Conservation (phyloP, 2,113 vertebrate genomes). For the Hydrolagus affinis region DNA sequence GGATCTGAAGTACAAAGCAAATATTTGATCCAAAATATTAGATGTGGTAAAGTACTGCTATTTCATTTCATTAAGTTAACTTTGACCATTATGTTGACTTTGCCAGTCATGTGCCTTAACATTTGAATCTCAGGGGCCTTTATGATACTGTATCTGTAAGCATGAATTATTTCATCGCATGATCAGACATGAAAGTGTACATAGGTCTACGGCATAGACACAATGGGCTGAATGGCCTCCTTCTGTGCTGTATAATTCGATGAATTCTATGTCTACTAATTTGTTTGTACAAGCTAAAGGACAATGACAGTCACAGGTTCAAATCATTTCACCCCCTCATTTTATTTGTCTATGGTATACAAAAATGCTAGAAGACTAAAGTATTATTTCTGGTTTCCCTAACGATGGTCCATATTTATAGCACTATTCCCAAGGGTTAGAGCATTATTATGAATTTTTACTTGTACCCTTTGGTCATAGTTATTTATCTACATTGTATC, state of each 20-base stretch:
- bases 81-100: background rate
- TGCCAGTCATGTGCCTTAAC: background rate
- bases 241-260: too few relatives aligned
- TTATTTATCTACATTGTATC: too few relatives aligned
- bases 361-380: background rate
- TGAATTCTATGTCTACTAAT: too few relatives aligned
- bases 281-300: background rate
- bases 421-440: background rate
- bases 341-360: background rate
- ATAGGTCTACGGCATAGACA: background rate
- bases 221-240: too few relatives aligned
- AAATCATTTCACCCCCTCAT: background rate
- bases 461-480: too few relatives aligned
- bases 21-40: background rate
- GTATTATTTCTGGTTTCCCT: background rate
- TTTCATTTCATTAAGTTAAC: background rate
- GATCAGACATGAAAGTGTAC: background rate
- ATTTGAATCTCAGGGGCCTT: background rate
- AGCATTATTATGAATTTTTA: background rate
- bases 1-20: background rate
- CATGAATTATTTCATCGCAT: background rate
- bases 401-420: background rate
- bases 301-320: background rate
- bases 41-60: background rate
- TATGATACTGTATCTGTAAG: background rate